Percentiles rank a stretch among this genome's conserved stretches.
Conservation (phyloP, 2,797 vertebrate species). For the Basileuterus tristriatus region DNA sequence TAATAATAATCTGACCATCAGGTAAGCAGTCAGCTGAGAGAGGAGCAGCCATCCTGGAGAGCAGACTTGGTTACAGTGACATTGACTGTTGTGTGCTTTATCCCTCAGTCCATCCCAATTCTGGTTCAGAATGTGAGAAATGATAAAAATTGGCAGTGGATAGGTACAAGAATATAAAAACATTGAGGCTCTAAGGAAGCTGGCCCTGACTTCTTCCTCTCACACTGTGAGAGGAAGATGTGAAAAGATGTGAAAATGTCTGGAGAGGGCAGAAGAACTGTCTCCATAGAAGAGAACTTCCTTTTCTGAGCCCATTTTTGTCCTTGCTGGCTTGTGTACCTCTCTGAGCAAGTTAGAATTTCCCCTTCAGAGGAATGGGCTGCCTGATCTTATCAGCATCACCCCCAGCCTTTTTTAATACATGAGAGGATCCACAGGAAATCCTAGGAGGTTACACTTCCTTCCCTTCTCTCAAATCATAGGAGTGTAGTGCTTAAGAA, state of each 20-base stretch:
- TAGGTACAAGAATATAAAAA: neutral
- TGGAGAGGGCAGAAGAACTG: neutral
- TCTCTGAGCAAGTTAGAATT: neutral
- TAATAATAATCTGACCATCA: neutral
- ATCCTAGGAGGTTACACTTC: conserved; percentile 40
- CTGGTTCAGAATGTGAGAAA: neutral
- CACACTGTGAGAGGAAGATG: too few relatives aligned
- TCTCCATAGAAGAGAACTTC: neutral
- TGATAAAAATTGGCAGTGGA: neutral
- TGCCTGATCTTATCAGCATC: neutral
- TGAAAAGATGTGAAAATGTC: neutral
- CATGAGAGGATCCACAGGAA: conserved; percentile 14
- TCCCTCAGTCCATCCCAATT: neutral
- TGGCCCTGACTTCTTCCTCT: neutral
- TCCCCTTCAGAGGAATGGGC: neutral
- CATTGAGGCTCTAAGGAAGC: neutral
- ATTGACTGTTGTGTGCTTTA: neutral
- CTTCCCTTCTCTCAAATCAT: conserved; percentile 26
- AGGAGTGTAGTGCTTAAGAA: neutral
- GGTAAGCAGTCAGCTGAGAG: neutral
- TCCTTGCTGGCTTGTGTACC: neutral
- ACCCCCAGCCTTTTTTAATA: neutral
- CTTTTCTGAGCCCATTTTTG: neutral
- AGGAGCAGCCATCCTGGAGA: neutral
- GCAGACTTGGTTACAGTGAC: neutral